Evolutionary conservation across 2,888 invertebrate genomes (phyloP).

Genomic region (Dicycla oo): DNA sequence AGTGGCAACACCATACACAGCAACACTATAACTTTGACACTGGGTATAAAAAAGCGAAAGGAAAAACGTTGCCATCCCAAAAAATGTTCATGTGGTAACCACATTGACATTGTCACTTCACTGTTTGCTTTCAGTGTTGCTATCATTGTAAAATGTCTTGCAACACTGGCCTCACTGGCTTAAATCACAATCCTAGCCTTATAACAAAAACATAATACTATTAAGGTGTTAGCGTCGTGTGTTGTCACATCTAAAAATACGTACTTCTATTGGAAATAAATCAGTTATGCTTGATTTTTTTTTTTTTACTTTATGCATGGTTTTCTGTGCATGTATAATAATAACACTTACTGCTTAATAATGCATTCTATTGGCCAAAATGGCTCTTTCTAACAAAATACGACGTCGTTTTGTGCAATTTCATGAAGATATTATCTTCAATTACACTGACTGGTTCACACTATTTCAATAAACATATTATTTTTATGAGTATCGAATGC

Average conservation of each 20-base stretch:
- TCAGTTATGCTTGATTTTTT: slow-evolving; percentile 39
- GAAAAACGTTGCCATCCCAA: slow-evolving; percentile 54
- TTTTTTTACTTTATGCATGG: slow-evolving; percentile 41
- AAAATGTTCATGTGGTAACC: slow-evolving; percentile 42
- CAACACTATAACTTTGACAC: slow-evolving; percentile 65
- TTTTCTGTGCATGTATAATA: slow-evolving; percentile 50
- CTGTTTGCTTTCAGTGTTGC: slow-evolving; percentile 56
- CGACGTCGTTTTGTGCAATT: slow-evolving; percentile 38
- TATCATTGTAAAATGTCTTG: slow-evolving; percentile 53
- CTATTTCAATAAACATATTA: slow-evolving; percentile 15
- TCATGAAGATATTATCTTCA: slow-evolving; percentile 8
- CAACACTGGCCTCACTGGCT: slow-evolving; percentile 55
- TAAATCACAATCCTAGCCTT: slow-evolving; percentile 32
- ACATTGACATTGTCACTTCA: slow-evolving; percentile 57
- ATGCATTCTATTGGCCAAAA: slow-evolving; percentile 47
- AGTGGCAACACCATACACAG: slow-evolving; percentile 67
- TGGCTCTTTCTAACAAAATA: slow-evolving; percentile 54
- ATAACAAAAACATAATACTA: slow-evolving; percentile 54
- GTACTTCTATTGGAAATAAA: slow-evolving; percentile 58
- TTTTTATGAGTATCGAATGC: slow-evolving; percentile 28
- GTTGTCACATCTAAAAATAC: slow-evolving; percentile 58
- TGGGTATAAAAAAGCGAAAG: slow-evolving; percentile 62
- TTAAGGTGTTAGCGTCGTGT: slow-evolving; percentile 35
- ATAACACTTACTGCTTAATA: slow-evolving; percentile 50
- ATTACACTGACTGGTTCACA: slow-evolving; percentile 10